Percentiles rank a stretch among this genome's conserved stretches.
These are phyloP conservation scores for Ametastegia equiseti DNA, from an alignment of 2,888 invertebrate genomes.

Conservation along the genomic window DNA sequence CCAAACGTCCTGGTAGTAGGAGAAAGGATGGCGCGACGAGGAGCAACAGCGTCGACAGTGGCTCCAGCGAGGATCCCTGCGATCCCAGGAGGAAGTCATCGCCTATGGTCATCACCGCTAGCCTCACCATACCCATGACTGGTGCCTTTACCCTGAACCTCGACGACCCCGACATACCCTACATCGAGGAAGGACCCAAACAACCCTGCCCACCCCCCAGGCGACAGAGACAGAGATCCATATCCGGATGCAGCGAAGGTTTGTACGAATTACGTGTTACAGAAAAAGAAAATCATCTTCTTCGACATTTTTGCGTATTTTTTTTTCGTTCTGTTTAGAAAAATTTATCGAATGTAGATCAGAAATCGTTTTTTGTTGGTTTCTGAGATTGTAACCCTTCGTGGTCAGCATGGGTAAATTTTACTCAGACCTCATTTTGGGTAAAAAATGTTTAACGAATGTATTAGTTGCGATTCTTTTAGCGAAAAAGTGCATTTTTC, in stretches of 20 bases:
- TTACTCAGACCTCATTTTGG: too few relatives aligned
- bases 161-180: slow-evolving; percentile 83
- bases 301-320: not conserved
- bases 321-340: not conserved
- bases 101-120: slow-evolving; percentile 85
- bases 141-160: slow-evolving; percentile 78
- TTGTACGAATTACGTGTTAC: not conserved
- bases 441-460: too few relatives aligned
- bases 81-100: slow-evolving; percentile 79
- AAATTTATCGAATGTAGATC: too few relatives aligned
- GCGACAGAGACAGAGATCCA: slow-evolving; percentile 74
- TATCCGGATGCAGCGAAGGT: slow-evolving; percentile 73
- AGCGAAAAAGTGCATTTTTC: too few relatives aligned
- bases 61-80: slow-evolving; percentile 73
- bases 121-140: slow-evolving; percentile 86
- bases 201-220: slow-evolving; percentile 76
- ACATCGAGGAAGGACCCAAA: slow-evolving; percentile 79
- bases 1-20: slow-evolving; percentile 73
- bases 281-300: too few relatives aligned
- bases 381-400: too few relatives aligned
- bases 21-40: slow-evolving; percentile 76
- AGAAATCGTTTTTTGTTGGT: too few relatives aligned
- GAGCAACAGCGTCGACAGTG: slow-evolving; percentile 77
- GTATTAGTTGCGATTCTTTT: too few relatives aligned
- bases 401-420: too few relatives aligned